Conservation (phyloP, 2,888 invertebrate species). For the Dromius quadrimaculatus region DNA sequence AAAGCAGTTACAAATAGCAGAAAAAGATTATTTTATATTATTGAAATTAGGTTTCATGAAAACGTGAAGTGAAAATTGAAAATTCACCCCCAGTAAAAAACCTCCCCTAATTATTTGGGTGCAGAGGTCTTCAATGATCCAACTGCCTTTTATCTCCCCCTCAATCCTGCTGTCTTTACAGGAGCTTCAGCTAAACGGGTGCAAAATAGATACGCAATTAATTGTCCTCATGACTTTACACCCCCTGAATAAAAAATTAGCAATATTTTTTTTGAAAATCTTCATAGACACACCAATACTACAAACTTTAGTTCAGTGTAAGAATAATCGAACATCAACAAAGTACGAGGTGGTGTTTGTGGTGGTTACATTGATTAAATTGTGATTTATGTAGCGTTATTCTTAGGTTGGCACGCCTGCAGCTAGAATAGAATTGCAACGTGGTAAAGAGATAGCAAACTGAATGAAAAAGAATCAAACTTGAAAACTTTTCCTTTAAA, state of each 20-base stretch:
- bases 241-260: too few species aligned
- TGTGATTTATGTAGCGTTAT: conserved; percentile 43
- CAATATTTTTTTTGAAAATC: too few species aligned
- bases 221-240: conserved; percentile 42
- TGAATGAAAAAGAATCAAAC: not conserved
- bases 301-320: too few species aligned
- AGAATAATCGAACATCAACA: conserved; percentile 25
- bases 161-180: not conserved
- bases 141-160: not conserved
- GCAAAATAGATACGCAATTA: conserved; percentile 47
- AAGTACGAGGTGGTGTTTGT: not conserved
- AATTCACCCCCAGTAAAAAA: not conserved
- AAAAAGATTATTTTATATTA: too few species aligned
- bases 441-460: not conserved
- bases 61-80: too few species aligned
- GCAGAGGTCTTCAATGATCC: conserved; percentile 4
- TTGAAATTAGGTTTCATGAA: too few species aligned
- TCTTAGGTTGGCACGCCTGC: conserved; percentile 17
- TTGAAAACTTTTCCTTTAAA: not conserved
- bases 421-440: not conserved
- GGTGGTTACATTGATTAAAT: conserved; percentile 42
- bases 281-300: too few species aligned
- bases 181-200: conserved; percentile 1
- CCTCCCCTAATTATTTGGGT: not conserved
- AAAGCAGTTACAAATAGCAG: too few species aligned